phyloP scores from a whole-genome alignment of 2,113 vertebrate genomes.

The Sebastes schlegelii region DNA sequence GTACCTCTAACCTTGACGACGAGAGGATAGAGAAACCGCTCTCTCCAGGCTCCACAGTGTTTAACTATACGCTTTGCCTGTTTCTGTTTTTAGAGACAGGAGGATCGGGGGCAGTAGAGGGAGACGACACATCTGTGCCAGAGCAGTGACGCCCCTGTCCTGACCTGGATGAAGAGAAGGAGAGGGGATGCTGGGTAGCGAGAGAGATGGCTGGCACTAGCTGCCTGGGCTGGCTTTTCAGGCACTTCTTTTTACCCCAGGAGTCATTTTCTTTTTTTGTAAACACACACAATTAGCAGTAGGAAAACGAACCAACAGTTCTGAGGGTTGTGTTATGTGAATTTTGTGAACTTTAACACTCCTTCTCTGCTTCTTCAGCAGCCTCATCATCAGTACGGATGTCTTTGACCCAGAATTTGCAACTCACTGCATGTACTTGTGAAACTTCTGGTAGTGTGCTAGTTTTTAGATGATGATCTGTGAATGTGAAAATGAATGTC shows the following conservation, averaged over 20 bases:
- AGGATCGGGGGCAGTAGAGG: slow-evolving; percentile 84
- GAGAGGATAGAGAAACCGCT: background rate
- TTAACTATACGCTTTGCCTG: slow-evolving; percentile 31
- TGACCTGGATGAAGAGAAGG: slow-evolving; percentile 69
- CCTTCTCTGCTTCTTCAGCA: slow-evolving; percentile 80
- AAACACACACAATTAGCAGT: slow-evolving; percentile 67
- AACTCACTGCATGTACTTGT: slow-evolving; percentile 85
- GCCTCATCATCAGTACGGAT: slow-evolving; percentile 75
- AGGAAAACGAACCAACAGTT: slow-evolving; percentile 68
- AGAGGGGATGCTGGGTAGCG: slow-evolving; percentile 56
- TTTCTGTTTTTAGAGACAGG: slow-evolving; percentile 82
- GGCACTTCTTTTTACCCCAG: slow-evolving; percentile 71
- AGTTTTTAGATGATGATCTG: slow-evolving; percentile 81
- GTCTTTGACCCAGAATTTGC: slow-evolving; percentile 82
- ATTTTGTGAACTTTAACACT: slow-evolving; percentile 79
- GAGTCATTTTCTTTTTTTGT: slow-evolving; percentile 70
- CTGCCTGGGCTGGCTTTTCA: slow-evolving; percentile 64
- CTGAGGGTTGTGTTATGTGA: slow-evolving; percentile 71
- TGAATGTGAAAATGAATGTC: slow-evolving; percentile 82
- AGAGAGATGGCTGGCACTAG: slow-evolving; percentile 59
- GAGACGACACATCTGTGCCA: slow-evolving; percentile 81
- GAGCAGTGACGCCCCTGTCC: slow-evolving; percentile 79
- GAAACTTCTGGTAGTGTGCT: slow-evolving; percentile 82
- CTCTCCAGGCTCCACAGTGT: slow-evolving; percentile 16
- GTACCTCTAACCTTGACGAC: slow-evolving; percentile 17